Percentiles rank a stretch among this genome's conserved stretches.
Conservation (phyloP, 2,888 invertebrate species). For the Agapostemon virescens region DNA sequence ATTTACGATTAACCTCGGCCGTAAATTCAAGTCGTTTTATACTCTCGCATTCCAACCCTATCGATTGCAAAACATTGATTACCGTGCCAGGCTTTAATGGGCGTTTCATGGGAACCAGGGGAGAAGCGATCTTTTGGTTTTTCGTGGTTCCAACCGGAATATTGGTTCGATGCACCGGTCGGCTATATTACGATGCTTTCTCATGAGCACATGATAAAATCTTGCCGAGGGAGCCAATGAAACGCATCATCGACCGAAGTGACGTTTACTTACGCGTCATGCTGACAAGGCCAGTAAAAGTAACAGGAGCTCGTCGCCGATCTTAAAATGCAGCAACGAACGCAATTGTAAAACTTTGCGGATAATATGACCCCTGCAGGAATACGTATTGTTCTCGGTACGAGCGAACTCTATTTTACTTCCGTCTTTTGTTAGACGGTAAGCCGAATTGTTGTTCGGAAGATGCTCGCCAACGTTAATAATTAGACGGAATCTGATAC, state of each 20-base stretch:
- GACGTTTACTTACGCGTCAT: conserved; percentile 56
- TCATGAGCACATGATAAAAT: conserved; percentile 12
- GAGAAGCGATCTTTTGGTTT: neutral
- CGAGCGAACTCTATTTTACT: conserved; percentile 32
- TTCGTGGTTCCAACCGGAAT: neutral
- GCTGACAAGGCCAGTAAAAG: conserved; percentile 66
- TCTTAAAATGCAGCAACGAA: conserved; percentile 45
- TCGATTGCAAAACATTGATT: conserved; percentile 43
- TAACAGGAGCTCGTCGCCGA: conserved; percentile 61
- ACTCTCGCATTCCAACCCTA: conserved; percentile 22
- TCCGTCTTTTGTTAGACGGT: conserved; percentile 56
- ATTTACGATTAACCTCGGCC: conserved; percentile 52
- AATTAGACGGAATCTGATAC: neutral
- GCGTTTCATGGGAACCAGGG: conserved; percentile 17
- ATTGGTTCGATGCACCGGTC: neutral
- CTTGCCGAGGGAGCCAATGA: conserved; percentile 34
- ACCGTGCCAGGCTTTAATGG: conserved; percentile 28
- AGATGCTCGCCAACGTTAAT: too few species aligned
- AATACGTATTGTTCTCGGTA: conserved; percentile 56
- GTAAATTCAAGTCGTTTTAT: conserved; percentile 50
- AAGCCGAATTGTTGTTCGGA: neutral
- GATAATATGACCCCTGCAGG: conserved; percentile 25
- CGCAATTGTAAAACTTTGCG: conserved; percentile 45
- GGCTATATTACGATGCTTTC: neutral
- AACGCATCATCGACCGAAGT: conserved; percentile 54